Evolutionary conservation across 2,888 invertebrate genomes (phyloP), one percentile per base, ranked within the genome.

Genomic region (Lumbricus terrestris): DNA sequence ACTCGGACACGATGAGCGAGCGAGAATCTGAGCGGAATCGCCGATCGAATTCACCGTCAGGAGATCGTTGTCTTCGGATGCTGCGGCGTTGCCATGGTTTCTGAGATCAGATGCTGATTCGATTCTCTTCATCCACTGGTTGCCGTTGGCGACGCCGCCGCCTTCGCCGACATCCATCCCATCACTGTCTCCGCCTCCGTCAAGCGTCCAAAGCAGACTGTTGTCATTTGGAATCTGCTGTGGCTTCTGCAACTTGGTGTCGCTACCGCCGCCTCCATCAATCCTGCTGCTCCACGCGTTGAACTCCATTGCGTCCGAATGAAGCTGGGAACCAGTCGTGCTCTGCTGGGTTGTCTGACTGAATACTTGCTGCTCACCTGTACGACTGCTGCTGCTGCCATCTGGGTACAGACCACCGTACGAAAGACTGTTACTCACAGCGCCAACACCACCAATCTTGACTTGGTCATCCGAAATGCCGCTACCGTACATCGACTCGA

Each of bases 101-200:
- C 85, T 85, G 85, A 85, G 85, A 85, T 85, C 85, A 16, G 20
- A 34, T 1, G 85, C 11, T 23, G 23, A 15, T 85, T 85, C 85
- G 35, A 35, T 85, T 85, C 85, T 33, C 85, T 85, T 85, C 85
- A 85, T 35, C 85, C 35, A 85, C 85, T 85, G 85, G 85, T 85
- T 85, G 37, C 85, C 35, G 85, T 23, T 85, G 37, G 35, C 35
- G 85, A 34, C 34, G n/a, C n/a, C n/a, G n/a, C n/a, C n/a, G n/a
- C n/a, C n/a, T n/a, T 20, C 34, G 15, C 85, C 34, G 34, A 85
- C 37, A 35, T 85, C 85, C 85, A 33, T 37, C n/a, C 85, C 35
- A 33, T 34, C 85, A 85, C 37, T 85, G 20, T 85, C 85, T 0
- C 85, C 85, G 0, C 85, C 85, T 20, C 37, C 37, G 11, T 85